Evolutionary conservation across 2,797 vertebrate genomes (phyloP).

Genomic region (Characodon lateralis): DNA sequence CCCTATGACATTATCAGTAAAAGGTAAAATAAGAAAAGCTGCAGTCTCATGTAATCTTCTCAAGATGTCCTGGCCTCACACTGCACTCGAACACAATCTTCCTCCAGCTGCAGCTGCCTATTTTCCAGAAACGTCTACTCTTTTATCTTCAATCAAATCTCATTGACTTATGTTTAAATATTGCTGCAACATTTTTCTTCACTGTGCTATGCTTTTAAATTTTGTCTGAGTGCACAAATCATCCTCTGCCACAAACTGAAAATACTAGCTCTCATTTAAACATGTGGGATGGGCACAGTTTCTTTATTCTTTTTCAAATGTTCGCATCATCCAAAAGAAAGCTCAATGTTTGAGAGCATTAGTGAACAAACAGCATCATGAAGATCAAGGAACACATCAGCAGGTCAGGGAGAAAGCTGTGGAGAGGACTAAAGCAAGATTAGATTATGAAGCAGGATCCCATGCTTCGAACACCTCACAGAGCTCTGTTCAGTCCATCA

Average conservation of each 20-base stretch:
- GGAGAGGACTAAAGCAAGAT: too few species aligned
- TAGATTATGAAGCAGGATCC: background rate
- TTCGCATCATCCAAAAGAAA: slow-evolving; percentile 5
- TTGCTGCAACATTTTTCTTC: background rate
- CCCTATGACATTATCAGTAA: background rate
- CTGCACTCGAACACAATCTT: slow-evolving; percentile 21
- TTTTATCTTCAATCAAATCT: background rate
- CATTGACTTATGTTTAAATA: background rate
- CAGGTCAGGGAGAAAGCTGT: too few species aligned
- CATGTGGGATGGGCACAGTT: too few species aligned
- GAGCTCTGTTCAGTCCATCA: background rate
- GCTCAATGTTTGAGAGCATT: background rate
- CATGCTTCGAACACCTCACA: background rate
- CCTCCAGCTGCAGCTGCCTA: slow-evolving; percentile 2
- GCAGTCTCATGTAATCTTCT: slow-evolving; percentile 22
- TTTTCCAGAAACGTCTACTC: slow-evolving; percentile 6
- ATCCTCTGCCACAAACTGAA: background rate
- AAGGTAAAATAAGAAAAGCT: slow-evolving; percentile 18
- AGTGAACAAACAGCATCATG: background rate
- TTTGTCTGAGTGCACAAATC: background rate
- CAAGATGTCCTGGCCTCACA: slow-evolving; percentile 26
- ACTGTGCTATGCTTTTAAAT: background rate
- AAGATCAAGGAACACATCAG: background rate
- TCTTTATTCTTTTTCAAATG: background rate
- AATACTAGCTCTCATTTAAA: background rate